Evolutionary conservation across 1,140 invertebrate genomes (phyloP).

Genomic region (Brachionus paranguensis): DNA sequence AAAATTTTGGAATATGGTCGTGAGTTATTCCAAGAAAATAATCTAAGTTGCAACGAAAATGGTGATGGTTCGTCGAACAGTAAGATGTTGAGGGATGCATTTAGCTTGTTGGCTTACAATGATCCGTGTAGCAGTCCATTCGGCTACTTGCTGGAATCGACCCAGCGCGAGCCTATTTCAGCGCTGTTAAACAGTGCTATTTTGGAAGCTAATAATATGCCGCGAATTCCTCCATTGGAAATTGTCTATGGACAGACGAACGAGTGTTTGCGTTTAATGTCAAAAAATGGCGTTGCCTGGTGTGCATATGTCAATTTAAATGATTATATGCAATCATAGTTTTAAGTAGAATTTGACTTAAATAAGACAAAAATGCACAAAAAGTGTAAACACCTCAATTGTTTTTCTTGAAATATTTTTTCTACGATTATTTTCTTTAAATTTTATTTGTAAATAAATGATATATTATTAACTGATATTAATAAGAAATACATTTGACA

Average conservation of each 20-base stretch:
- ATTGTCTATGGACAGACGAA: constrained; percentile 79
- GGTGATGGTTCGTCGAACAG: constrained; percentile 79
- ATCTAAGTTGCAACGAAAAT: constrained; percentile 72
- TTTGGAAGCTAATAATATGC: constrained; percentile 80
- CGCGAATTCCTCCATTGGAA: constrained; percentile 80
- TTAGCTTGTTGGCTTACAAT: constrained; percentile 91
- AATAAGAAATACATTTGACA: neutral
- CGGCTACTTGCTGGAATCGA: constrained; percentile 84
- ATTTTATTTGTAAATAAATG: constrained; percentile 34
- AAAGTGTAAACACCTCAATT: constrained; percentile 16
- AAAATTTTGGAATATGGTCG: constrained; percentile 87
- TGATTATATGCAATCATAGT: constrained; percentile 50
- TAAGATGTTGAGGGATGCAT: constrained; percentile 90
- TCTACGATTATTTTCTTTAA: constrained; percentile 29
- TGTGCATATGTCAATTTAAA: constrained; percentile 77
- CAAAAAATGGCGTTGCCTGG: constrained; percentile 76
- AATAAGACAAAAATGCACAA: neutral
- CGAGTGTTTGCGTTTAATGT: constrained; percentile 80
- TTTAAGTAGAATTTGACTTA: neutral
- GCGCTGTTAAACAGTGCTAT: constrained; percentile 93
- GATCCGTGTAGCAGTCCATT: constrained; percentile 94
- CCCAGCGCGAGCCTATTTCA: constrained; percentile 85
- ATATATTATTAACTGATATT: neutral
- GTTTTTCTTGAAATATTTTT: constrained; percentile 2
- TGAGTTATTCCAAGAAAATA: constrained; percentile 82